Evolutionary conservation across 2,797 vertebrate species (phyloP).

Genomic region (Eleutherodactylus coqui): DNA sequence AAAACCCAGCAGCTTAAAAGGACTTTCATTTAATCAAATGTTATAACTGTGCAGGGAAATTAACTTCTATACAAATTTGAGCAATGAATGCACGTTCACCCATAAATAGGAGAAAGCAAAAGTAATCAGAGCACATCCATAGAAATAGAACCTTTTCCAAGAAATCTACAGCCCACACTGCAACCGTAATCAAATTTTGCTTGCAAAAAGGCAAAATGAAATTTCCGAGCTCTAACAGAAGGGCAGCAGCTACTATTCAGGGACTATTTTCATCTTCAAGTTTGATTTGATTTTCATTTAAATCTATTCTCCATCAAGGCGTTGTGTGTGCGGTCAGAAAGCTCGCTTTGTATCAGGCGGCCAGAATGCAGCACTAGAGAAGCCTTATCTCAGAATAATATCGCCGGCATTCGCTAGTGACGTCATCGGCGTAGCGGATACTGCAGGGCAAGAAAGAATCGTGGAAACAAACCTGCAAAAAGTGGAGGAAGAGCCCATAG

Average conservation of each 20-base stretch:
- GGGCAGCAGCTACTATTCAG: conserved; percentile 11
- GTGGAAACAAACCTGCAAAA: background rate
- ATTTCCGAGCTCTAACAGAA: conserved; percentile 27
- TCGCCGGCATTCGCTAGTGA: too few relatives aligned
- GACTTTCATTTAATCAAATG: conserved; percentile 23
- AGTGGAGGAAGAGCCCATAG: background rate
- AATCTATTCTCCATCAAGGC: background rate
- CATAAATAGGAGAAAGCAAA: conserved; percentile 31
- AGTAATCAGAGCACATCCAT: conserved; percentile 27
- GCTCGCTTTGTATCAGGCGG: conserved; percentile 15
- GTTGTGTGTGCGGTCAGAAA: conserved; percentile 6
- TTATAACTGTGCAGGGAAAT: conserved; percentile 25
- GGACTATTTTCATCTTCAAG: conserved; percentile 19
- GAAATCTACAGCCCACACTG: conserved; percentile 22
- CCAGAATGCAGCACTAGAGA: background rate
- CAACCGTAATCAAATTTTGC: conserved; percentile 34
- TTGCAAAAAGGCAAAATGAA: conserved; percentile 21
- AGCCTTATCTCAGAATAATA: background rate
- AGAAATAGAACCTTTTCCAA: conserved; percentile 30
- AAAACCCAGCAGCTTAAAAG: conserved; percentile 12
- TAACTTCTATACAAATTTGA: conserved; percentile 15
- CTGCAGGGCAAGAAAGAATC: background rate
- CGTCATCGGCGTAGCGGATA: background rate
- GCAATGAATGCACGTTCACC: conserved; percentile 16
- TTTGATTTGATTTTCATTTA: conserved; percentile 19